phyloP scores from a whole-genome alignment of 2,797 vertebrate genomes.

The Champsocephalus gunnari region DNA sequence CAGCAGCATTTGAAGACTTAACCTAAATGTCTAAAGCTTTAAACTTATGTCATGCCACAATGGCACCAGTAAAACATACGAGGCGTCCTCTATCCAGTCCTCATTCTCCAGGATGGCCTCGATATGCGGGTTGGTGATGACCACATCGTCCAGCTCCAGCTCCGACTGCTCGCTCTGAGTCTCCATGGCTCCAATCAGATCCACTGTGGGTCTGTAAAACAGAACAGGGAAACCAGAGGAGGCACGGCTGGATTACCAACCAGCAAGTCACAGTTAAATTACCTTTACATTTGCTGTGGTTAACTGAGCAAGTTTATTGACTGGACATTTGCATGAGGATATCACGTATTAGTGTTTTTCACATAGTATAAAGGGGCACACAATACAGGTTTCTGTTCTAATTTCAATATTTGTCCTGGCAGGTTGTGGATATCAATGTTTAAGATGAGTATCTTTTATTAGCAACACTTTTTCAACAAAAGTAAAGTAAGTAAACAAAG shows the following conservation, averaged over 20 bases:
- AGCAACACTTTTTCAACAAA: background rate
- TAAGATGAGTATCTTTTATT: background rate
- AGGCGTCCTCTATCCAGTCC: constrained; percentile 98
- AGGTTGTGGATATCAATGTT: background rate
- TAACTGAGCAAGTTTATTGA: background rate
- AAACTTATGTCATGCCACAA: background rate
- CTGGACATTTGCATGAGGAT: background rate
- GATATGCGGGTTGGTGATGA: constrained; percentile 98
- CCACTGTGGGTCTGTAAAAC: constrained; percentile 90
- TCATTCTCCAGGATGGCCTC: constrained; percentile 97
- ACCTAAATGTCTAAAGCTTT: background rate
- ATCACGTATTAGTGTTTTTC: background rate
- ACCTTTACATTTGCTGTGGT: background rate
- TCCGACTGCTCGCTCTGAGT: constrained; percentile 95
- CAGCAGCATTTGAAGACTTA: background rate
- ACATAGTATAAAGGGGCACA: background rate
- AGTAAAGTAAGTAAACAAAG: background rate
- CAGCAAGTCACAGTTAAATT: background rate
- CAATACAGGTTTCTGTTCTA: background rate
- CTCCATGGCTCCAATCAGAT: constrained; percentile 94
- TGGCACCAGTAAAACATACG: constrained; percentile 84
- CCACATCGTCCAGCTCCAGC: constrained; percentile 95
- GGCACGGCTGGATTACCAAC: constrained; percentile 4
- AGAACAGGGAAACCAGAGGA: background rate
- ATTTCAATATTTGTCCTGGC: background rate